Percentiles rank a stretch among this genome's conserved stretches.
Conservation (phyloP, 1,140 invertebrate species). For the Drosophila saltans region DNA sequence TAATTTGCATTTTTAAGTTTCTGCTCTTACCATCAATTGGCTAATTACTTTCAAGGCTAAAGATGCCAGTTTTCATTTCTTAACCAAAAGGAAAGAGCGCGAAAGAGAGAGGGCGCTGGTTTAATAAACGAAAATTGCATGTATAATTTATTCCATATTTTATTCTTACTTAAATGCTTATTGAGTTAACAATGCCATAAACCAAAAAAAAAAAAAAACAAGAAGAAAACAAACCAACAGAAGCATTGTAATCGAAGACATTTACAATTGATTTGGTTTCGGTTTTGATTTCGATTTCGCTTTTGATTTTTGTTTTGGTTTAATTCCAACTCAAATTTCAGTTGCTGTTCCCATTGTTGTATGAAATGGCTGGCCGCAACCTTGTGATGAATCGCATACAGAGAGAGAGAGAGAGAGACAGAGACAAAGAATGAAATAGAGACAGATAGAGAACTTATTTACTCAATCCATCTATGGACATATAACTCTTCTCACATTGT, state of each 20-base stretch:
- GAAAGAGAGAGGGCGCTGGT: not conserved
- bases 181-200: not conserved
- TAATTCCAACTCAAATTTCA: not conserved
- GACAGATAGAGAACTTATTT: not conserved
- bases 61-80: not conserved
- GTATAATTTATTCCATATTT: not conserved
- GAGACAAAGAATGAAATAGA: not conserved
- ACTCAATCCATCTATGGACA: not conserved
- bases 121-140: not conserved
- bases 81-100: not conserved
- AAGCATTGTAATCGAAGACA: not conserved
- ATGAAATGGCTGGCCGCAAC: not conserved
- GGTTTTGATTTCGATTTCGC: not conserved
- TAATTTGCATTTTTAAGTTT: conserved; percentile 26
- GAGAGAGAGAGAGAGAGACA: not conserved
- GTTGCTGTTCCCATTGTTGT: not conserved
- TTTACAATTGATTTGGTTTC: conserved; percentile 4
- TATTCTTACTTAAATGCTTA: not conserved
- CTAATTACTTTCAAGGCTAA: conserved; percentile 18
- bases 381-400: not conserved
- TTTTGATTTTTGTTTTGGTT: not conserved
- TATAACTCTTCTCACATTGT: not conserved
- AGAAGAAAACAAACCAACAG: not conserved
- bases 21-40: conserved; percentile 14
- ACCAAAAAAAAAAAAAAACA: conserved; percentile 1